These are phyloP conservation scores for Parambassis ranga DNA, from an alignment of 2,797 vertebrate species.

Conservation along the genomic window DNA sequence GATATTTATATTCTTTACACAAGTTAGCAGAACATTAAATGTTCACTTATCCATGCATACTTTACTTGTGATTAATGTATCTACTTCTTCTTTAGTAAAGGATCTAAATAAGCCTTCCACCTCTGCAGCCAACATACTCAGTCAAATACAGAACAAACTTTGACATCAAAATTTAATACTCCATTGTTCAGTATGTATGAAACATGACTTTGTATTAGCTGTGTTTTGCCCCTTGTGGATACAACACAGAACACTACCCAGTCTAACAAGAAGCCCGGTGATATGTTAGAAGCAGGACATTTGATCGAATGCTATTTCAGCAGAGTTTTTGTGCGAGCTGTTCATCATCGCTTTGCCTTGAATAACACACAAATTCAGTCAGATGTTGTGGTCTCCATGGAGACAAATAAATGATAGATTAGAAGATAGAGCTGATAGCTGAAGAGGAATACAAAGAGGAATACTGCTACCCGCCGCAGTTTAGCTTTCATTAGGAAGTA, in stretches of 20 bases:
- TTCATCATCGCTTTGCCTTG: constrained; percentile 19
- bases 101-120: neutral
- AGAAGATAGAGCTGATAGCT: constrained; percentile 5
- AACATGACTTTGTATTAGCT: constrained; percentile 8
- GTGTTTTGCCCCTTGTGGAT: neutral
- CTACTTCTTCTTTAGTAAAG: neutral
- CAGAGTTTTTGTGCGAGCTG: neutral
- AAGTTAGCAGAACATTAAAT: no score
- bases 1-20: no score
- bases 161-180: constrained; percentile 1
- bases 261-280: constrained; percentile 9
- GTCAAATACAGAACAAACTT: neutral
- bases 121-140: neutral
- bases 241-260: constrained; percentile 4
- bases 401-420: constrained; percentile 21
- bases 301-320: constrained; percentile 15
- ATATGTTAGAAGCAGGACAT: constrained; percentile 3
- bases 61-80: no score
- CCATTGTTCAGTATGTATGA: constrained; percentile 11
- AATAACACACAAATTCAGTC: constrained; percentile 13
- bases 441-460: constrained; percentile 14
- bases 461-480: constrained; percentile 17
- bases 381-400: constrained; percentile 13
- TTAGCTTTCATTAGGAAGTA: constrained; percentile 46
- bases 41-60: no score